A percentile compares a stretch with the other conserved stretches of the same genome.
These are phyloP conservation scores for Mola mola DNA, from an alignment of 2,113 vertebrate species.

Conservation along the genomic window DNA sequence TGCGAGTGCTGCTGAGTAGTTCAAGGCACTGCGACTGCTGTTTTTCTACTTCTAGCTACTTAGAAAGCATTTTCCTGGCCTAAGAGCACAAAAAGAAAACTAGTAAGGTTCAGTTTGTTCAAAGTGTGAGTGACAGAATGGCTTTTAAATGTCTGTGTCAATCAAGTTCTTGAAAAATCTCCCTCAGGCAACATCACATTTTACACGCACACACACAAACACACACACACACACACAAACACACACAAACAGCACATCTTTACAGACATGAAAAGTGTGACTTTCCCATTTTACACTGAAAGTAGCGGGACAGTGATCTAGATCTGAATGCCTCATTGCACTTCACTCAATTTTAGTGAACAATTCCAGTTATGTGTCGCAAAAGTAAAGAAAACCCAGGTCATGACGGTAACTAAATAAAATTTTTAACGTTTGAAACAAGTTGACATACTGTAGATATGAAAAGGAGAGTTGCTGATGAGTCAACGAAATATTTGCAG, in stretches of 20 bases:
- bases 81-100: neutral
- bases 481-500: neutral
- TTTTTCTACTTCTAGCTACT: no score
- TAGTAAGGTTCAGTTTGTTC: constrained; percentile 19
- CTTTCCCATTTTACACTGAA: no score
- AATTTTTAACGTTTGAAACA: constrained; percentile 17
- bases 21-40: no score
- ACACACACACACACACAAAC: constrained; percentile 14
- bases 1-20: no score
- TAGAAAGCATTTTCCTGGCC: no score
- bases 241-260: neutral
- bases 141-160: constrained; percentile 15
- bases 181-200: constrained; percentile 17
- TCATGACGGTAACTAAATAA: neutral
- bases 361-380: no score
- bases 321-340: no score
- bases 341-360: no score
- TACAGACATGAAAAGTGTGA: no score
- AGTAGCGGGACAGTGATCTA: no score
- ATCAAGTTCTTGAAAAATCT: constrained; percentile 44
- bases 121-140: no score
- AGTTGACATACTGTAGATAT: neutral
- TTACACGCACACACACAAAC: constrained; percentile 26
- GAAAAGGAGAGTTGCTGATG: constrained; percentile 15
- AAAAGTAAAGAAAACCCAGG: neutral